Percentiles rank a stretch among this genome's conserved stretches.
phyloP scores from a whole-genome alignment of 1,140 invertebrate species.

The Mercenaria mercenaria region DNA sequence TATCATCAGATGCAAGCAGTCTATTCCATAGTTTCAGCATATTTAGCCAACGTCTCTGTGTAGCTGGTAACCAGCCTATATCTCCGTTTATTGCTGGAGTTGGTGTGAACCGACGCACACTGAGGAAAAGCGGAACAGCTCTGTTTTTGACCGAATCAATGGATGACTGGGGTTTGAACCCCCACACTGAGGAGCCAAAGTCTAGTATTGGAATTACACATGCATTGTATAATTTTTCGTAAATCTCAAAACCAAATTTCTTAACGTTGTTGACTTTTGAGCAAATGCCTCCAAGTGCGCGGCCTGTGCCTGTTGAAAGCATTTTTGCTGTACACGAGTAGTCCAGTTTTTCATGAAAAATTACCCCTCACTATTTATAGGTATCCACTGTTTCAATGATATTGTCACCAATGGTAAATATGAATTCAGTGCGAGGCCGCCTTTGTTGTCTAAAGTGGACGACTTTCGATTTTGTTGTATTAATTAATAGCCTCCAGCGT shows the following conservation, averaged over 20 bases:
- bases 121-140: not conserved
- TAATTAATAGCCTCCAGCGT: conserved; percentile 54
- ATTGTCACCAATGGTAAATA: conserved; percentile 29
- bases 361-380: conserved; percentile 59
- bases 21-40: conserved; percentile 8
- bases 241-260: conserved; percentile 30
- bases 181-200: conserved; percentile 17
- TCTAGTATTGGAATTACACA: conserved; percentile 31
- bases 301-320: not conserved
- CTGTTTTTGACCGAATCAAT: conserved; percentile 44
- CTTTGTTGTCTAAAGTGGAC: conserved; percentile 47
- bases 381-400: conserved; percentile 9
- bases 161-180: not conserved
- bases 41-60: not conserved
- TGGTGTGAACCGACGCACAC: conserved; percentile 1
- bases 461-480: conserved; percentile 46
- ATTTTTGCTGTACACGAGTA: not conserved
- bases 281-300: conserved; percentile 26
- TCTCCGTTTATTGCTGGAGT: not conserved
- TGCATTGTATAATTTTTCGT: conserved; percentile 11
- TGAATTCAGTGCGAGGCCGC: not conserved
- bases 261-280: conserved; percentile 37
- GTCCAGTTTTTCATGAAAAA: conserved; percentile 37
- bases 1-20: not conserved
- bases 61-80: conserved; percentile 2